These are phyloP conservation scores for Salvator merianae DNA, from an alignment of 2,113 vertebrate genomes.

Conservation along the genomic window DNA sequence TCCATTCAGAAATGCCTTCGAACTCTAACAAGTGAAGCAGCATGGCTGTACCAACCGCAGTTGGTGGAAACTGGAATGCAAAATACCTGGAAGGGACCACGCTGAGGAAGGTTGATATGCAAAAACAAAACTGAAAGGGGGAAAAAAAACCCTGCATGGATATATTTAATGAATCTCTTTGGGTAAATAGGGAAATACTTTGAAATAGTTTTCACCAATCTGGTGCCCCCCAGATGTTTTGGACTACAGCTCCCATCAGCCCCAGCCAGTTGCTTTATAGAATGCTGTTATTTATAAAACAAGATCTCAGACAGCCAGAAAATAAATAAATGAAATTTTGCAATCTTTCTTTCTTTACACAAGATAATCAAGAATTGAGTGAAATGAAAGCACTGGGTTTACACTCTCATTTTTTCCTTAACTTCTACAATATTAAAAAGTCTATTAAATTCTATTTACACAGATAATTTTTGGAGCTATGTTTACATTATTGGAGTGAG, in stretches of 20 bases:
- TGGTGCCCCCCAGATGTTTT: background rate
- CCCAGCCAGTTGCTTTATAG: too few relatives aligned
- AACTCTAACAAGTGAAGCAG: too few relatives aligned
- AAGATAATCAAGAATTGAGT: conserved; percentile 47
- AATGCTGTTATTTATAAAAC: conserved; percentile 4
- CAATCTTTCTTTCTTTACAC: conserved; percentile 32
- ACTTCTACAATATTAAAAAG: conserved; percentile 44
- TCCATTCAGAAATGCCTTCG: too few relatives aligned
- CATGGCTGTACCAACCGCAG: too few relatives aligned
- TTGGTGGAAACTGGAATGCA: too few relatives aligned
- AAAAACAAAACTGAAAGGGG: too few relatives aligned
- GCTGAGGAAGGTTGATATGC: too few relatives aligned
- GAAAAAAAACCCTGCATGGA: too few relatives aligned
- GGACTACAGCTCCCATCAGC: background rate
- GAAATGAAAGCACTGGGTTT: conserved; percentile 52
- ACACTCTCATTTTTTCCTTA: conserved; percentile 46
- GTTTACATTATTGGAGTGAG: conserved; percentile 51
- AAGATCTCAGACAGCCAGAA: background rate
- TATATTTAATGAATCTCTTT: too few relatives aligned
- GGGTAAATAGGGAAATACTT: too few relatives aligned
- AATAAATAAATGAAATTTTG: conserved; percentile 56
- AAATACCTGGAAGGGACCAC: too few relatives aligned
- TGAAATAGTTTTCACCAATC: too few relatives aligned
- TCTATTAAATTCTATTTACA: conserved; percentile 66
- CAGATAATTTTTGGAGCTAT: conserved; percentile 68